Evolutionary conservation across 2,888 invertebrate genomes (phyloP).

Genomic region (Endotricha flammealis): DNA sequence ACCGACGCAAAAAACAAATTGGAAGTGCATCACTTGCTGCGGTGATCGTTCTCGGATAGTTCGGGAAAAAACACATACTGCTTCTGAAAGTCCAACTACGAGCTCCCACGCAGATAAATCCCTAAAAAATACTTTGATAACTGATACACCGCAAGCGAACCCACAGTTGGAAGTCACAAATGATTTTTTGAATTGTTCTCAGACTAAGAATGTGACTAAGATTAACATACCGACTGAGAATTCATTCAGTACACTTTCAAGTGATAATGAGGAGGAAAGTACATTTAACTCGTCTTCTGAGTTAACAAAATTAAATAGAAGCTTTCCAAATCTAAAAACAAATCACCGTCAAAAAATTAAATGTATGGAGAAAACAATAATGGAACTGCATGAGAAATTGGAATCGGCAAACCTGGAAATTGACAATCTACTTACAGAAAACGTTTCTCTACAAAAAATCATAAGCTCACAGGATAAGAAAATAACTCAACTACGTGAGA

Average conservation of each 20-base stretch:
- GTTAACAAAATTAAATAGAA: not conserved
- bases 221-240: not conserved
- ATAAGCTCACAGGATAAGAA: not conserved
- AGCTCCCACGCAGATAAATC: not conserved
- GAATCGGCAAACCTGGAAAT: not conserved
- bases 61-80: not conserved
- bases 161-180: not conserved
- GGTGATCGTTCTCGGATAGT: too few species aligned
- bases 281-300: not conserved
- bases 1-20: not conserved
- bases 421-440: not conserved
- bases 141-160: not conserved
- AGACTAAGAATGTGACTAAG: not conserved
- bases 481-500: not conserved
- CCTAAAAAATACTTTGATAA: not conserved
- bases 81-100: not conserved
- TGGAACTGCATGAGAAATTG: not conserved
- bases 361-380: not conserved
- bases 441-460: not conserved
- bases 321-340: not conserved
- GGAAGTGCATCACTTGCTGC: not conserved
- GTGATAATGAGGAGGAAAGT: not conserved
- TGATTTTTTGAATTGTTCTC: not conserved
- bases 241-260: not conserved
- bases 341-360: constrained; percentile 1